These are phyloP conservation scores for Linepithema humile DNA, from an alignment of 1,140 invertebrate species.

Conservation along the genomic window DNA sequence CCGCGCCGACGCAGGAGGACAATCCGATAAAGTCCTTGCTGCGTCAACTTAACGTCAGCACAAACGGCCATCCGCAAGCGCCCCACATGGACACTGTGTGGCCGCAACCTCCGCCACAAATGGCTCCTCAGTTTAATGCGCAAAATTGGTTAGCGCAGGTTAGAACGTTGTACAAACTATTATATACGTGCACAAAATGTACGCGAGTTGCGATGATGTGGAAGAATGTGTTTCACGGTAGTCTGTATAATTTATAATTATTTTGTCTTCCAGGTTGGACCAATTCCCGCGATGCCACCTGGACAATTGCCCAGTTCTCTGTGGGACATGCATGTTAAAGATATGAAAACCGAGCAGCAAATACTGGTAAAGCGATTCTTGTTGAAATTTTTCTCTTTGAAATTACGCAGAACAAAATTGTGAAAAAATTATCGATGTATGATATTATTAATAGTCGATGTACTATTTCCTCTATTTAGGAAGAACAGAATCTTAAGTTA, in stretches of 20 bases:
- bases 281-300: constrained; percentile 79
- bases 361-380: constrained; percentile 78
- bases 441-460: no score
- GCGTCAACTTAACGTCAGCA: constrained; percentile 82
- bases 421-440: no score
- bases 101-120: constrained; percentile 79
- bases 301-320: constrained; percentile 80
- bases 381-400: neutral
- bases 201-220: no score
- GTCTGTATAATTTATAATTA: neutral
- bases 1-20: constrained; percentile 75
- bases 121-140: constrained; percentile 78
- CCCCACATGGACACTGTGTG: constrained; percentile 80
- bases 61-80: constrained; percentile 75
- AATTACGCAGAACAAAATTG: neutral
- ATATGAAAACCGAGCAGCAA: constrained; percentile 85
- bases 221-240: neutral
- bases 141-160: constrained; percentile 82
- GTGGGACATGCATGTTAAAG: constrained; percentile 81
- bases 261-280: constrained; percentile 74
- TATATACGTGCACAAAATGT: neutral
- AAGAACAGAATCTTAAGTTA: constrained; percentile 83
- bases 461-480: constrained; percentile 71
- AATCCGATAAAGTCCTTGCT: constrained; percentile 85
- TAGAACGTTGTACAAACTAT: neutral